Base-by-base conservation (phyloP, 1,140 invertebrate genomes). In the Sarcophaga bullata region DNA sequence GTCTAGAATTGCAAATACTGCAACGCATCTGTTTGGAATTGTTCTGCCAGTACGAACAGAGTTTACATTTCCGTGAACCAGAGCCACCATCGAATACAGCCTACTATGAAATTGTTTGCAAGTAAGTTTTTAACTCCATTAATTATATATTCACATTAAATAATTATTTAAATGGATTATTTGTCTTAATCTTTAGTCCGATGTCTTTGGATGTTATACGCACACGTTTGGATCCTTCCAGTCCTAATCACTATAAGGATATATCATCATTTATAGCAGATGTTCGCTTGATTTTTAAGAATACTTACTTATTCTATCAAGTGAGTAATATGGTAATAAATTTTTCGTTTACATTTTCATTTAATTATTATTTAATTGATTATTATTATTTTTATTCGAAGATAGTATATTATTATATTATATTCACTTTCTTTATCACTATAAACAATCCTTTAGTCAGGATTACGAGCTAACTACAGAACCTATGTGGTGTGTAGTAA, bases 1-100 rank as follows among this genome's bases (percentile, higher is more conserved):
- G 91, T 10, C 90, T 92, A 75, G 93, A 95, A 86, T 91, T 93
- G 80, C 93, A 94, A 91, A 93, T 97, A 80, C 93, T 96, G 82
- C 95, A 97, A 91, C 92, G 96, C 84, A 93, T 98, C 83, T 93
- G 97, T 73, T 92, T 98, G 85, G 96, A 98, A 91, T 91, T 98
- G 78, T 97, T 96, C 90, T 97, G 96, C 90, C 96, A 98, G 90
- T 96, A 96, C 86, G 95, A 97, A 88, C 93, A 94, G 85, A 97
- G 96, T 91, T 92, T 96, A 86, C 94, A 95, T 76, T 97, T 98
- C 90, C 93, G 97, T 87, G 95, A 97, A 91, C 92, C 96, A 46
- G 95, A 96, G 84, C 93, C 94, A 81, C 94, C 95, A 87, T 95
- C 96, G 91, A 92, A 91, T 90, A 84, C 86, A 17, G 84, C 86